Evolutionary conservation across 2,797 vertebrate species (phyloP).

Genomic region (Strix occidentalis): DNA sequence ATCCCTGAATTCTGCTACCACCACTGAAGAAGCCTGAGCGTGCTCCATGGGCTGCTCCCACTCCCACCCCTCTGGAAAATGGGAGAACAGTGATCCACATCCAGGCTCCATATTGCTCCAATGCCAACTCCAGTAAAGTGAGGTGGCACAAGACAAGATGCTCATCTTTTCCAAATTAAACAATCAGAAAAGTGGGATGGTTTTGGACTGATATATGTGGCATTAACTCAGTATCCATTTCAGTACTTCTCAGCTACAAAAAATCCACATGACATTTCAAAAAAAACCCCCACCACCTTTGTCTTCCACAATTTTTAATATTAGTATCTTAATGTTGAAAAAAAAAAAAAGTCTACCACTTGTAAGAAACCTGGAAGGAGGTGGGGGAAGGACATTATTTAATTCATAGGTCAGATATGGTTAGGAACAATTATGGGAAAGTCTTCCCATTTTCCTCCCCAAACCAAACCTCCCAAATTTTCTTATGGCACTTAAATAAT

Average conservation of each 20-base stretch:
- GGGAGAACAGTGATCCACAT: background rate
- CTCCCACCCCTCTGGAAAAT: accelerated
- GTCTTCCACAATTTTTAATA: background rate
- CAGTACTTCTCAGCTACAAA: background rate
- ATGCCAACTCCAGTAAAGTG: background rate
- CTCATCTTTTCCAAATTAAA: background rate
- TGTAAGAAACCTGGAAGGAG: background rate
- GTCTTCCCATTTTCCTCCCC: background rate
- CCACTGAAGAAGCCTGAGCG: background rate
- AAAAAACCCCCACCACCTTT: background rate
- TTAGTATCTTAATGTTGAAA: background rate
- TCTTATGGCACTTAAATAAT: background rate
- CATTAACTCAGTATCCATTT: background rate
- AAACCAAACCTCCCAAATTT: background rate
- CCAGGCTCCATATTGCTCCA: background rate
- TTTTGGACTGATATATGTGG: background rate
- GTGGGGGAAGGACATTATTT: background rate
- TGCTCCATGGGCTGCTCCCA: background rate
- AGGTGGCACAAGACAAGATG: background rate
- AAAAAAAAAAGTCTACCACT: background rate
- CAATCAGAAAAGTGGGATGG: background rate
- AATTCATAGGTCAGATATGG: background rate
- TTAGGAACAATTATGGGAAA: background rate
- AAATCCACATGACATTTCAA: background rate
- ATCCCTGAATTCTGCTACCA: background rate